Base-by-base conservation (phyloP, 2,797 vertebrate genomes). In the Syngnathus acus region DNA sequence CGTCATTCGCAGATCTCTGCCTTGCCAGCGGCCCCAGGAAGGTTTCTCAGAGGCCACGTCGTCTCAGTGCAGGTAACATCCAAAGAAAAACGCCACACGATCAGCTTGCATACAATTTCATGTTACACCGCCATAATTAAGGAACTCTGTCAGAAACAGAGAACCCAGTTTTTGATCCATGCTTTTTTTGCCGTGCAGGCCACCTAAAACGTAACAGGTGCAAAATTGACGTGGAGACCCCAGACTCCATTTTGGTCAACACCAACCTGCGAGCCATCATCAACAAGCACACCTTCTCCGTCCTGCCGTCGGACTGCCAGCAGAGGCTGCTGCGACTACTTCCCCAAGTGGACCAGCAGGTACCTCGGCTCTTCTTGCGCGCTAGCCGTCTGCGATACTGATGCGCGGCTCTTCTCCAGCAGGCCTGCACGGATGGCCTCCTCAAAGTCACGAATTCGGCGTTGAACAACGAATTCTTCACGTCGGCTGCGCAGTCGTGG, bases 381-480 rank as follows among this genome's bases (percentile, higher is more conserved):
- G 10, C 3, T 19, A 17, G 43, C 60, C 9, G 66, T 70, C 65
- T 23, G n/a, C 61, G 60, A 53, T 37, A 65, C 68, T 70, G 69
- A 72, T 60, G 53, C 5, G 71, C 57, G 65, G 40, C 37, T 86
- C 57, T 77, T 85, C 84, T 68, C 82, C 11, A 38, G 77, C 87
- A 99, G 97, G 90, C 91, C 9, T 95, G 93, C 75, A 78, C 94
- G 6, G 97, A 99, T 0, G 96, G 96, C 51, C 81, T 94, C 57
- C 89, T 95, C 91, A 96, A 93, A 88, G 92, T 98, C 78, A 97
- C 93, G 58, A 92, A 92, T 72, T 98, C 96, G 1, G 95, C 97
- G 0, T 91, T 99, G 84, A 99, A 98, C 89, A 99, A 99, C 5
- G 97, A 99, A 79, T 98, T 99, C 88, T 99, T 99, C 84, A 96